phyloP scores from a whole-genome alignment of 2,113 vertebrate genomes.

The Burhinus oedicnemus region DNA sequence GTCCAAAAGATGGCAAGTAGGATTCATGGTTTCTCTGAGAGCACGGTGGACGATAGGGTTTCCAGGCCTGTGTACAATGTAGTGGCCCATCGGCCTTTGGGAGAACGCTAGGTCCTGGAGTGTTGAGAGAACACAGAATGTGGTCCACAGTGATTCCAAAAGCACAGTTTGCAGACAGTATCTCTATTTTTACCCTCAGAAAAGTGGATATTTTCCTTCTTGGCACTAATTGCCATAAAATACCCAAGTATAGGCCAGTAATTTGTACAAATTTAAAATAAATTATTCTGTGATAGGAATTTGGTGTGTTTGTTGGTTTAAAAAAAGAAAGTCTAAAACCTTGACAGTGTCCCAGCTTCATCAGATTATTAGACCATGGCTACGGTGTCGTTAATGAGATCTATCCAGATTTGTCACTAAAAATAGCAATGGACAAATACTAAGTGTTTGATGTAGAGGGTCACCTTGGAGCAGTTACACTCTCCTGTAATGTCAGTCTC shows the following conservation, averaged over 20 bases:
- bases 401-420: slow-evolving; percentile 51
- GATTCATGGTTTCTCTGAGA: neutral
- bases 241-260: neutral
- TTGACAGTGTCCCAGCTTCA: slow-evolving; percentile 36
- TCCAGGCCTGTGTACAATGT: neutral
- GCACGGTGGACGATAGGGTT: neutral
- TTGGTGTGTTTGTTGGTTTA: neutral
- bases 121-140: neutral
- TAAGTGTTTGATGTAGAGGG: neutral
- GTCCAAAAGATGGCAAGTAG: neutral
- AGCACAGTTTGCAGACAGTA: neutral
- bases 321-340: neutral
- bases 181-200: neutral
- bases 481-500: slow-evolving; percentile 40
- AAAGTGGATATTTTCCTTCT: neutral
- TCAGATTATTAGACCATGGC: slow-evolving; percentile 39
- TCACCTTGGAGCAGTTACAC: slow-evolving; percentile 34
- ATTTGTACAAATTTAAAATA: neutral
- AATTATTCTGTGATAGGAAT: neutral
- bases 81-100: neutral
- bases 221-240: neutral
- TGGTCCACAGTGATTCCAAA: neutral
- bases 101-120: neutral
- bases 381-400: slow-evolving; percentile 26
- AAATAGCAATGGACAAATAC: slow-evolving; percentile 37